phyloP scores from a whole-genome alignment of 2,888 invertebrate genomes.

The Bombylius discolor region DNA sequence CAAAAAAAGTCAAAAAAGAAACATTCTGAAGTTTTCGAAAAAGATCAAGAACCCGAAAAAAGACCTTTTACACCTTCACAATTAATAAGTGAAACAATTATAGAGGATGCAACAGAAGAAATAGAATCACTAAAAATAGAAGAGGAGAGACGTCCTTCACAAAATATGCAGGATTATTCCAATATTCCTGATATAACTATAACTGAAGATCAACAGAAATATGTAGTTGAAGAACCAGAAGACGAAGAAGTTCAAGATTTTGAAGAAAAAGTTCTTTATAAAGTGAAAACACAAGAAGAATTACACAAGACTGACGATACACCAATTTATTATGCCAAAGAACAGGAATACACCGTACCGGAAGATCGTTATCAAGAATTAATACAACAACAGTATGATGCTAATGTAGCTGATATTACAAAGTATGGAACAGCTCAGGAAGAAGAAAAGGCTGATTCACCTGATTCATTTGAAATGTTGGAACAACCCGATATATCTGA shows the following conservation, averaged over 20 bases:
- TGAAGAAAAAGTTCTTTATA: conserved; percentile 29
- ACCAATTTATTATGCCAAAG: conserved; percentile 23
- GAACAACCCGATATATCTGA: conserved; percentile 78
- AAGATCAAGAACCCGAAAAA: conserved; percentile 31
- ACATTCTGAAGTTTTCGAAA: conserved; percentile 29
- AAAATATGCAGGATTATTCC: conserved; percentile 35
- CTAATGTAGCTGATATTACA: conserved; percentile 48
- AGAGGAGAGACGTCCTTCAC: conserved; percentile 28
- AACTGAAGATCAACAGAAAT: conserved; percentile 32
- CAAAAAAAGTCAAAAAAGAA: conserved; percentile 29
- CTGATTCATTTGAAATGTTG: conserved; percentile 77
- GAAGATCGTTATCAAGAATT: conserved; percentile 36
- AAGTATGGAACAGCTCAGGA: conserved; percentile 45
- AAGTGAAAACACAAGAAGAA: conserved; percentile 32
- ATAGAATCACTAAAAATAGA: conserved; percentile 22
- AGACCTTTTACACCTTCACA: conserved; percentile 33
- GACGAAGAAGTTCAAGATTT: conserved; percentile 29
- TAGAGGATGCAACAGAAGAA: conserved; percentile 34
- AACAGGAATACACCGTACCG: conserved; percentile 20
- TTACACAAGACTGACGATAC: conserved; percentile 28
- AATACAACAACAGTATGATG: conserved; percentile 37
- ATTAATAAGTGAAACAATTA: conserved; percentile 31
- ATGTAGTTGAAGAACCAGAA: conserved; percentile 15
- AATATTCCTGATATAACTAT: conserved; percentile 34
- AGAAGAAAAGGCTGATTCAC: conserved; percentile 55